phyloP scores from a whole-genome alignment of 2,888 invertebrate genomes.

The Ormia ochracea region DNA sequence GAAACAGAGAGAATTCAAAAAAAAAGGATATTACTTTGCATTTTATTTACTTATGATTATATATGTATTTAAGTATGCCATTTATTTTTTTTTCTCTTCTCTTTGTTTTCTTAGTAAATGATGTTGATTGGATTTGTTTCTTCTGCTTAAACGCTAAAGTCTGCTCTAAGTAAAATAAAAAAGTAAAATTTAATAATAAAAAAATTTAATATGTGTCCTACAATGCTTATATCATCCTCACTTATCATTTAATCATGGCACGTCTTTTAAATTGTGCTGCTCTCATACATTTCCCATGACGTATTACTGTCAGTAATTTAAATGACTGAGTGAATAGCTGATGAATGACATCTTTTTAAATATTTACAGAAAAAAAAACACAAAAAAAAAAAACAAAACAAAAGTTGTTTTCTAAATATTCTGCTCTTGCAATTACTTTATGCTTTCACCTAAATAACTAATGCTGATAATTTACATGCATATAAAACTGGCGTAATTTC shows the following conservation, averaged over 20 bases:
- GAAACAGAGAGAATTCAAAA: no score
- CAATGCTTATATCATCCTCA: not conserved
- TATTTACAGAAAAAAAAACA: conserved; percentile 8
- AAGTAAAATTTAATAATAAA: not conserved
- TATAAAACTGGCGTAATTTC: not conserved
- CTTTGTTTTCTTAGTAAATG: conserved; percentile 1
- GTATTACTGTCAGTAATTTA: conserved; percentile 51
- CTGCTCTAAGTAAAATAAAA: not conserved
- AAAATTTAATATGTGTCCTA: not conserved
- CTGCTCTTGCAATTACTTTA: conserved; percentile 27
- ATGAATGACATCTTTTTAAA: conserved; percentile 42
- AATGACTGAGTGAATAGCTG: conserved; percentile 40
- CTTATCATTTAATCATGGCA: conserved; percentile 48
- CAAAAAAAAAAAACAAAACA: not conserved
- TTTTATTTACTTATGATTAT: not conserved
- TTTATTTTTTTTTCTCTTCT: not conserved
- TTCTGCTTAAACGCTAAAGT: not conserved
- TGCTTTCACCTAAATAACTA: conserved; percentile 8
- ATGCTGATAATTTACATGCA: conserved; percentile 15
- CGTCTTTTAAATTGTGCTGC: conserved; percentile 38
- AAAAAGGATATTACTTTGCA: not conserved
- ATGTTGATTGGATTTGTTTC: conserved; percentile 26
- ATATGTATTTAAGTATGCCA: conserved; percentile 17
- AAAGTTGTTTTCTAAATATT: not conserved
- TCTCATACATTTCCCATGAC: conserved; percentile 46